These are phyloP conservation scores for Drosophila pruinosa DNA, from an alignment of 1,140 invertebrate genomes.

Conservation along the genomic window DNA sequence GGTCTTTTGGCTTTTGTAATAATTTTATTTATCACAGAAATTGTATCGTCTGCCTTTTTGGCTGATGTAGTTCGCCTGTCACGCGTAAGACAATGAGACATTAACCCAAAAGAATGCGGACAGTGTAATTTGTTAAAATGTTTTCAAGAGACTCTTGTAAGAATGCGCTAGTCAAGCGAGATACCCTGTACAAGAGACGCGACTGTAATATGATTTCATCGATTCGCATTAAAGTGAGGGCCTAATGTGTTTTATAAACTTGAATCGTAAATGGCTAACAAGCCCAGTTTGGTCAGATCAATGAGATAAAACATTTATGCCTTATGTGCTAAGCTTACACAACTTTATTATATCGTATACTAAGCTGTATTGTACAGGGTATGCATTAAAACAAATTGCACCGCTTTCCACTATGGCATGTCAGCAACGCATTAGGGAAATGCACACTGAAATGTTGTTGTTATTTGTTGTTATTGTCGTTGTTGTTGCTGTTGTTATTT, in stretches of 20 bases:
- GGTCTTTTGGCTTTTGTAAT: conserved; percentile 54
- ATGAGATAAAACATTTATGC: not conserved
- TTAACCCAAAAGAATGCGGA: conserved; percentile 62
- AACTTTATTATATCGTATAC: conserved; percentile 3
- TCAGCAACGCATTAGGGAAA: conserved; percentile 59
- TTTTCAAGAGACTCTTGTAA: not conserved
- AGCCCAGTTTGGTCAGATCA: not conserved
- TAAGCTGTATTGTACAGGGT: conserved; percentile 2
- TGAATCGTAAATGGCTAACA: not conserved
- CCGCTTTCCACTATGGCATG: conserved; percentile 36
- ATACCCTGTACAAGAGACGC: not conserved
- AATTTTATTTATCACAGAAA: conserved; percentile 77
- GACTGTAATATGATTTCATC: not conserved
- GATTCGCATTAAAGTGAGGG: no score
- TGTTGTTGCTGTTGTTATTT: conserved; percentile 24
- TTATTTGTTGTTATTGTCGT: conserved; percentile 27
- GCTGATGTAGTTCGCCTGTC: conserved; percentile 4
- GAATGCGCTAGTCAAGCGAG: not conserved
- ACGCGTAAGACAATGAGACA: conserved; percentile 68
- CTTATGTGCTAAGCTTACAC: not conserved
- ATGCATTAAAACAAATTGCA: conserved; percentile 12
- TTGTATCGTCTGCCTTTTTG: conserved; percentile 62
- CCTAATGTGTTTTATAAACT: not conserved
- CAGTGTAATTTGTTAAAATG: conserved; percentile 44
- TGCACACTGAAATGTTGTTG: conserved; percentile 44